phyloP scores from a whole-genome alignment of 2,113 vertebrate species.

The Mugil cephalus region DNA sequence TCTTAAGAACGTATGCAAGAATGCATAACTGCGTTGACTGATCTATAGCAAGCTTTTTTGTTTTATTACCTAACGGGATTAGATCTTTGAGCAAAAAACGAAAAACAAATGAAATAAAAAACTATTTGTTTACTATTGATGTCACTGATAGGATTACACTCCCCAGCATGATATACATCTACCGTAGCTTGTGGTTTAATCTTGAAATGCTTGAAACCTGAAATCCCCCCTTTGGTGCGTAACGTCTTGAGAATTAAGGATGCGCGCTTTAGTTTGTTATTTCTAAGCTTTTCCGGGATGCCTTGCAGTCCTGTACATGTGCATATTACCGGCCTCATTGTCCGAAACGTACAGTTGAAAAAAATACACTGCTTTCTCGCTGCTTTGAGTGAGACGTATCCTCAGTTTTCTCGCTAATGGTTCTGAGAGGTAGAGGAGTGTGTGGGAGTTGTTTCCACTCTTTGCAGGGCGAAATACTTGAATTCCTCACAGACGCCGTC shows the following conservation, averaged over 20 bases:
- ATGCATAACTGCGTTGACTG: too few relatives aligned
- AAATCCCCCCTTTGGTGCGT: neutral
- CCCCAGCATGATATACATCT: too few relatives aligned
- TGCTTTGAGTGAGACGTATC: constrained; percentile 26
- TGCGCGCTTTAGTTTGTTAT: neutral
- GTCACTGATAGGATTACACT: too few relatives aligned
- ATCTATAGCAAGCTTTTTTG: too few relatives aligned
- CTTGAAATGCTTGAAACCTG: too few relatives aligned
- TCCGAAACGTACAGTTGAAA: constrained; percentile 9
- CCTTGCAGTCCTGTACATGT: neutral
- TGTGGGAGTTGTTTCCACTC: constrained; percentile 38
- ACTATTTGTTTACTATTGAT: too few relatives aligned
- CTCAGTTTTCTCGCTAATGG: neutral
- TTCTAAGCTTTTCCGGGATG: neutral
- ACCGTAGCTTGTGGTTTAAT: too few relatives aligned
- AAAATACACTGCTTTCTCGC: neutral
- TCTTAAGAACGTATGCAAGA: too few relatives aligned
- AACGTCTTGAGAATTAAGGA: neutral
- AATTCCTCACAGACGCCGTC: constrained; percentile 48
- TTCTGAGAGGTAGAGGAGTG: constrained; percentile 13
- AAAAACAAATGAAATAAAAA: too few relatives aligned
- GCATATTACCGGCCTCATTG: neutral
- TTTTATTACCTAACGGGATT: too few relatives aligned
- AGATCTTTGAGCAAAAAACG: too few relatives aligned
- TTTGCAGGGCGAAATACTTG: constrained; percentile 52